Evolutionary conservation across 2,888 invertebrate genomes (phyloP).

Genomic region (Spisula subtruncata): DNA sequence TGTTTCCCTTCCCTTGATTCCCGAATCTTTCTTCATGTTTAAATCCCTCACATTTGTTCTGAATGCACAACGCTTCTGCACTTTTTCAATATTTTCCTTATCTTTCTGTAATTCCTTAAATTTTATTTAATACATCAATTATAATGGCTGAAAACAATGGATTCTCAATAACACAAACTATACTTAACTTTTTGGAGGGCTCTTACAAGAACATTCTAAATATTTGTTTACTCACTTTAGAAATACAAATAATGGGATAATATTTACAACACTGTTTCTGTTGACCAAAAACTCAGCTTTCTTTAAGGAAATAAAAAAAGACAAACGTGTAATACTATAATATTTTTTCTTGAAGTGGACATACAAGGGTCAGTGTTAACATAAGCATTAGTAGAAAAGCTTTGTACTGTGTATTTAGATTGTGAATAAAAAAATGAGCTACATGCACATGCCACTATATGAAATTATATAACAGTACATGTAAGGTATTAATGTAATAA

Average conservation of each 20-base stretch:
- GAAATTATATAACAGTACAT: not conserved
- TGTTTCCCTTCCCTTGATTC: not conserved
- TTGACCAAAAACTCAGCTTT: too few species aligned
- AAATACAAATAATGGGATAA: too few species aligned
- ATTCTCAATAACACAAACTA: too few species aligned
- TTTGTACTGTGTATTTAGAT: not conserved
- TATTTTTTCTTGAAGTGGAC: not conserved
- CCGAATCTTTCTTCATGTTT: not conserved
- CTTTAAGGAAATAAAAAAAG: too few species aligned
- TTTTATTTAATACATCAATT: too few species aligned
- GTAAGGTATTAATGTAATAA: not conserved
- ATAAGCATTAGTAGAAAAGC: not conserved
- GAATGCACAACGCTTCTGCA: not conserved
- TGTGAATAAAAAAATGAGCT: too few species aligned
- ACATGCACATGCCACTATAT: too few species aligned
- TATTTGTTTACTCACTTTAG: too few species aligned
- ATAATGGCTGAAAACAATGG: too few species aligned
- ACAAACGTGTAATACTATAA: not conserved
- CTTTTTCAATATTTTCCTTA: not conserved
- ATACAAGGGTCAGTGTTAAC: not conserved
- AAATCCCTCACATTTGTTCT: not conserved
- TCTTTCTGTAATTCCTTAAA: too few species aligned
- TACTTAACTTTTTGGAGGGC: too few species aligned
- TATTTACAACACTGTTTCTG: not conserved
- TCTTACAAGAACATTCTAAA: too few species aligned